A percentile compares a stretch with the other conserved stretches of the same genome.
These are phyloP conservation scores for Ferrisia virgata DNA, from an alignment of 2,888 invertebrate genomes.

Conservation along the genomic window DNA sequence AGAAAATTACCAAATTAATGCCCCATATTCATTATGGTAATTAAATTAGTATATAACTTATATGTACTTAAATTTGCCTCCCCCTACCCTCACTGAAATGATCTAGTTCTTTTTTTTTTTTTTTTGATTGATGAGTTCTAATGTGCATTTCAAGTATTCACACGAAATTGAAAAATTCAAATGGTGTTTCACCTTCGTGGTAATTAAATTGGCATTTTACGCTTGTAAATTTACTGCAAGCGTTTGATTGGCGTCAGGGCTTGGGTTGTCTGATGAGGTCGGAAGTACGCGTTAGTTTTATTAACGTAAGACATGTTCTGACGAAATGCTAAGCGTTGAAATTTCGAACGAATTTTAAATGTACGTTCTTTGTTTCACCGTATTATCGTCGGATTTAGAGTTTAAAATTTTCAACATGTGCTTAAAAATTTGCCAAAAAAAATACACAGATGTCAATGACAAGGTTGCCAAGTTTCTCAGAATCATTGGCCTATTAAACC, in stretches of 20 bases:
- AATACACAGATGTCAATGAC: too few relatives aligned
- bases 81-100: neutral
- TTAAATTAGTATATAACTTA: neutral
- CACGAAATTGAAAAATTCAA: neutral
- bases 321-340: neutral
- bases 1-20: conserved; percentile 17
- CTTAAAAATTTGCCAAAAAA: too few relatives aligned
- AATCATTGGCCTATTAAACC: too few relatives aligned
- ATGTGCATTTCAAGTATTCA: neutral
- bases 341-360: neutral
- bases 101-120: neutral
- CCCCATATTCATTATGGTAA: conserved; percentile 7
- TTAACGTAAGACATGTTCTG: neutral
- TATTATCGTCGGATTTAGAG: neutral
- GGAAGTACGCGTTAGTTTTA: neutral
- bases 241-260: neutral
- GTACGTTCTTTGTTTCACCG: neutral
- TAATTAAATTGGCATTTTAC: neutral
- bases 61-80: neutral
- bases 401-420: neutral
- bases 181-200: neutral
- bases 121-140: conserved; percentile 8
- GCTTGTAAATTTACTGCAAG: neutral
- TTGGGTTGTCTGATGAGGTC: neutral
- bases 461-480: too few relatives aligned